phyloP scores from a whole-genome alignment of 2,113 vertebrate genomes.

The Cryptotis parvus region DNA sequence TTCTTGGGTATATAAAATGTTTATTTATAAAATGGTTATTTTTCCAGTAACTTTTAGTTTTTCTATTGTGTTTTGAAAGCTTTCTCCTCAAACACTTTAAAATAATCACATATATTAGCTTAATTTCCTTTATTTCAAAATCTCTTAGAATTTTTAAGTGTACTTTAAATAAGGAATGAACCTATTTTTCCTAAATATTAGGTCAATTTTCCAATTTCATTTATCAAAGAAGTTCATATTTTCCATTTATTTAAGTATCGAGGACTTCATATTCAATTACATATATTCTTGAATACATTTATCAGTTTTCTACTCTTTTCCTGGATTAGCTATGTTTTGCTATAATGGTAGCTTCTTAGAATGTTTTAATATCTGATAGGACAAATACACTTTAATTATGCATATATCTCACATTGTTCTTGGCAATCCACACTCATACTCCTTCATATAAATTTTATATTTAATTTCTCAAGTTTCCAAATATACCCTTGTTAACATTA shows the following conservation, averaged over 20 bases:
- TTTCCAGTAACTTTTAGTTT: background rate
- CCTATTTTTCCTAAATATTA: background rate
- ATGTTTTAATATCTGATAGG: constrained; percentile 44
- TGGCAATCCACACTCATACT: background rate
- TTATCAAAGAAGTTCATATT: background rate
- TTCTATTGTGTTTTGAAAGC: background rate
- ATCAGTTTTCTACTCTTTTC: background rate
- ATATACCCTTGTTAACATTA: background rate
- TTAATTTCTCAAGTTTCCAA: constrained; percentile 32
- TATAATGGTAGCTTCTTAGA: constrained; percentile 36
- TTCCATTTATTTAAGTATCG: background rate
- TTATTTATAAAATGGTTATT: background rate
- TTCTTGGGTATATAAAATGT: background rate
- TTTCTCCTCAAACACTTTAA: background rate
- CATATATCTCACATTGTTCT: constrained; percentile 18
- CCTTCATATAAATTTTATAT: constrained; percentile 27
- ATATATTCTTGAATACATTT: background rate
- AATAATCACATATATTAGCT: background rate
- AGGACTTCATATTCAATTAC: background rate
- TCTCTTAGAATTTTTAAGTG: background rate
- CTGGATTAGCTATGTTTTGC: constrained; percentile 26
- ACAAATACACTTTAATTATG: background rate
- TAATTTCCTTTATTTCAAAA: background rate
- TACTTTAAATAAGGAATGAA: background rate
- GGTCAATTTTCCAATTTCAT: background rate